Percentiles rank a stretch among this genome's conserved stretches.
Conservation (phyloP, 2,113 vertebrate genomes). For the Gymnocephalus cernua region DNA sequence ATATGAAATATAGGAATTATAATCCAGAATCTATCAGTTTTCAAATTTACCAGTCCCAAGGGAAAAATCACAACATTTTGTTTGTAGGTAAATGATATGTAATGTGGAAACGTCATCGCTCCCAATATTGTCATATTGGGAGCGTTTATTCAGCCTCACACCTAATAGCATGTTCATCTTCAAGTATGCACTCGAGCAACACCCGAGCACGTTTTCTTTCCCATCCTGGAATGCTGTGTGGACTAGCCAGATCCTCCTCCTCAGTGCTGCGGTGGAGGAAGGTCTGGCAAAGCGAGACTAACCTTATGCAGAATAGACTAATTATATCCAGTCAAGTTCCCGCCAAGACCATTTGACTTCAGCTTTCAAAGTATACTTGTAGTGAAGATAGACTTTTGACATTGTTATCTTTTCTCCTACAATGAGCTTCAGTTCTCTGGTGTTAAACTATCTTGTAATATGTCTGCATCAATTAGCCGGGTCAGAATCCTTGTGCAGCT, state of each 20-base stretch:
- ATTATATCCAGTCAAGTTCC: not conserved
- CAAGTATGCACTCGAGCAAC: rapidly evolving
- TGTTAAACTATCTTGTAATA: conserved; percentile 17
- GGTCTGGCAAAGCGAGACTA: not conserved
- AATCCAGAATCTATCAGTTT: too few species aligned
- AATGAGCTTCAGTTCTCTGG: not conserved
- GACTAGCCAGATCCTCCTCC: too few species aligned
- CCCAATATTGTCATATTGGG: not conserved
- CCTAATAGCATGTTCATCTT: not conserved
- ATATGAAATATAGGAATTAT: too few species aligned
- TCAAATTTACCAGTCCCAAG: too few species aligned
- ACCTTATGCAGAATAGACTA: not conserved
- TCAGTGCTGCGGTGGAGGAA: too few species aligned
- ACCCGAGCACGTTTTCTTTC: too few species aligned
- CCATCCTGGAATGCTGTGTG: too few species aligned
- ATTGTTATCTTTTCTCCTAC: not conserved
- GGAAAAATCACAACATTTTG: not conserved
- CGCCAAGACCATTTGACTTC: not conserved
- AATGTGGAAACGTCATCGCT: not conserved
- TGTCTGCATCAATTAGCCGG: conserved; percentile 5
- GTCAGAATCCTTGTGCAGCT: conserved; percentile 8
- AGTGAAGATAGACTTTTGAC: not conserved
- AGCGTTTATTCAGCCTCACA: not conserved
- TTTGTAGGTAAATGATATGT: not conserved
- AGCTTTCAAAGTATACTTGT: not conserved